These are phyloP conservation scores for Pandemis cinnamomeana DNA, from an alignment of 2,888 invertebrate genomes.

Conservation along the genomic window DNA sequence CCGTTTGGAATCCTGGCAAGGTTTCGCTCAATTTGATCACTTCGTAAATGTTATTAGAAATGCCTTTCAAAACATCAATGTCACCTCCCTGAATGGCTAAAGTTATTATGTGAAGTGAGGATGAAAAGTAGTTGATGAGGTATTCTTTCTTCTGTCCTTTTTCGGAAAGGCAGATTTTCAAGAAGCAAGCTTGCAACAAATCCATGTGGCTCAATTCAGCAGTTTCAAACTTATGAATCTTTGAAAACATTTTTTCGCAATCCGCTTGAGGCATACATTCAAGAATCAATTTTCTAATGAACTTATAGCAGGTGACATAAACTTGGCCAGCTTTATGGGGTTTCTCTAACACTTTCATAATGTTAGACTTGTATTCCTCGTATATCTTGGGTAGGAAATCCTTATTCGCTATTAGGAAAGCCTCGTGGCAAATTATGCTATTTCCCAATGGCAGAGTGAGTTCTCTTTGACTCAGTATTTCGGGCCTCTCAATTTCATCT, in stretches of 20 bases:
- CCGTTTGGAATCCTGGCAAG: conserved; percentile 54
- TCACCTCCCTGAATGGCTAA: conserved; percentile 77
- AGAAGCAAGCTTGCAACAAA: conserved; percentile 82
- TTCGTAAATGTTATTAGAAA: conserved; percentile 63
- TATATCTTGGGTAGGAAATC: conserved; percentile 82
- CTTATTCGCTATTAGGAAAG: conserved; percentile 69
- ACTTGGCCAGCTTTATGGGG: conserved; percentile 88
- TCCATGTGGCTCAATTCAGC: conserved; percentile 84
- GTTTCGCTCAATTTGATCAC: conserved; percentile 65
- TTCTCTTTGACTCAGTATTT: conserved; percentile 84
- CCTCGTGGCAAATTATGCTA: conserved; percentile 71
- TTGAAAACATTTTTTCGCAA: conserved; percentile 83
- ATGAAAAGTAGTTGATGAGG: conserved; percentile 81
- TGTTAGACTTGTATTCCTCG: conserved; percentile 85
- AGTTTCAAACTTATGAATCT: conserved; percentile 86
- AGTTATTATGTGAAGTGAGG: conserved; percentile 81
- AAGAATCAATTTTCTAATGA: conserved; percentile 85
- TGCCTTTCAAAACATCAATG: conserved; percentile 53
- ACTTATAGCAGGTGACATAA: conserved; percentile 84
- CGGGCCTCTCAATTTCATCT: conserved; percentile 72
- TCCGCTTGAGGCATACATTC: conserved; percentile 85
- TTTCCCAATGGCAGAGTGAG: conserved; percentile 86
- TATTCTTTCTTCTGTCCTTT: conserved; percentile 67
- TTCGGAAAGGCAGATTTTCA: conserved; percentile 73
- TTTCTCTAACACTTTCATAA: conserved; percentile 87